Evolutionary conservation across 2,113 vertebrate species (phyloP), one percentile per base, ranked within the genome.

Genomic region (Calidris pygmaea): DNA sequence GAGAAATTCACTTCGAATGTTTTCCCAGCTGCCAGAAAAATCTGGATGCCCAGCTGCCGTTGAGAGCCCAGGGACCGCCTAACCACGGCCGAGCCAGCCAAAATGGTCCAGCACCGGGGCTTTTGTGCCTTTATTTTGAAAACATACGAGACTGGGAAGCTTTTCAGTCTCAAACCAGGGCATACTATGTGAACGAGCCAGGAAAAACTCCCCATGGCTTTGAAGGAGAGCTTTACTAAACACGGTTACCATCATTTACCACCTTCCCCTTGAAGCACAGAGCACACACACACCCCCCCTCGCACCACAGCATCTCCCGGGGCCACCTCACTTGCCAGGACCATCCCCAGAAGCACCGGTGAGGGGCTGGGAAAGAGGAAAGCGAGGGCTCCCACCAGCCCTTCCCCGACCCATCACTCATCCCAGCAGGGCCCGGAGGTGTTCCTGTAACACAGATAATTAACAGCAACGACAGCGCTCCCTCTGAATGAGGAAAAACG

Each of bases 241-340:
- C 3, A 30, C 30, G 30, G 73, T 56, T 39, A 35, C 12, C 12
- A 1, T 12, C 34, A 35, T 74, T 56, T 48, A 34, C 16, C 12
- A 1, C 12, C 18, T 56, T 34, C 43, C 21, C 13, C 27, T 5
- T 2, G 68, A 58, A 74, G 63, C 63, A 29, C 35, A 48, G 45
- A 59, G 47, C 59, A 5, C 5, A 11, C 0, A 0, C 2, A 7
- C 8, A 0, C 27, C 14, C 24, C 5, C 45, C 85, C 66, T 34
- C 50, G 3, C 60, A 35, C 35, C 41, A 30, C 85, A 84, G 88
- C 81, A 29, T 10, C 52, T 20, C 56, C 39, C 41, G 7, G 8
- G 7, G 17, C 34, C n/a, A 35, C 7, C 1, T 7, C 18, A 3
- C 56, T 37, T 12, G 43, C 19, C 47, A 58, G 68, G 35, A 32